phyloP scores from a whole-genome alignment of 2,888 invertebrate species.

The Acrobasis repandana region DNA sequence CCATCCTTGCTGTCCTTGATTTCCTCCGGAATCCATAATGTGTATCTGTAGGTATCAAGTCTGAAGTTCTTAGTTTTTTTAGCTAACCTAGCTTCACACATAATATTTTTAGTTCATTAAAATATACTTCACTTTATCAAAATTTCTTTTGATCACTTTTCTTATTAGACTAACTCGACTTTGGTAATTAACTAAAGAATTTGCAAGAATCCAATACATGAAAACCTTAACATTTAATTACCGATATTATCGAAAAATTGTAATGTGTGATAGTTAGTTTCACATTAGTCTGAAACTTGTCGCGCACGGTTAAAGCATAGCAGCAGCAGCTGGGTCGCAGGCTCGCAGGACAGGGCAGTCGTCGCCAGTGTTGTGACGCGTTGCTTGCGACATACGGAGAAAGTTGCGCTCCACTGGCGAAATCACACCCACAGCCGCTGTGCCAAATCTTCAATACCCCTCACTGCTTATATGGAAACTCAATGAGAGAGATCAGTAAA shows the following conservation, averaged over 20 bases:
- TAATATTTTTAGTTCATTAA: too few relatives aligned
- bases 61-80: too few relatives aligned
- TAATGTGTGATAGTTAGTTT: neutral
- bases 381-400: constrained; percentile 69
- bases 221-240: too few relatives aligned
- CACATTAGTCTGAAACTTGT: neutral
- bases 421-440: constrained; percentile 76
- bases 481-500: constrained; percentile 59
- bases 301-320: neutral
- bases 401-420: constrained; percentile 74
- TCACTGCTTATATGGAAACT: constrained; percentile 57
- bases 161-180: too few relatives aligned
- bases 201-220: too few relatives aligned
- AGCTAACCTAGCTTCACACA: too few relatives aligned
- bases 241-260: neutral
- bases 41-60: too few relatives aligned
- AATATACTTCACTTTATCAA: too few relatives aligned
- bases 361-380: constrained; percentile 28
- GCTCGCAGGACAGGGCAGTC: constrained; percentile 23
- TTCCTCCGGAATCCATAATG: too few relatives aligned
- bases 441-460: constrained; percentile 71
- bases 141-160: too few relatives aligned
- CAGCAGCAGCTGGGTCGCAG: constrained; percentile 2
- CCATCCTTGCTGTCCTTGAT: too few relatives aligned
- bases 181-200: too few relatives aligned